Conservation (phyloP, 2,113 vertebrate genomes). For the Echinops telfairi region DNA sequence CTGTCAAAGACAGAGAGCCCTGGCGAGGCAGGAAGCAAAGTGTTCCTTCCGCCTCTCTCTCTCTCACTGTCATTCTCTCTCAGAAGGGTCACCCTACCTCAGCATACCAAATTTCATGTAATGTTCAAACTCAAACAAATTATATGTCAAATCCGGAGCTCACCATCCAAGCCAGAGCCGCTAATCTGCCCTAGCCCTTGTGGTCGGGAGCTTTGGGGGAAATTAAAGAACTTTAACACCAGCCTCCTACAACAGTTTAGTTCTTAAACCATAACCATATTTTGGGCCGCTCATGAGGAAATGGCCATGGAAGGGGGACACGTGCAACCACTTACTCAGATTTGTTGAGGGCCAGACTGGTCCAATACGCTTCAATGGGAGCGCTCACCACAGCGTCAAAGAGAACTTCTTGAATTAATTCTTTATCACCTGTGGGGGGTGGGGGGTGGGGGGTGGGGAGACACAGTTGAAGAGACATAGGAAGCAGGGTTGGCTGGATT, state of each 20-base stretch:
- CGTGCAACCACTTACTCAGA: conserved; percentile 93
- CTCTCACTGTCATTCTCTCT: neutral
- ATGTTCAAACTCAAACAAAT: conserved; percentile 76
- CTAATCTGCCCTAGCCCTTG: conserved; percentile 75
- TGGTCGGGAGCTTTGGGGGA: conserved; percentile 77
- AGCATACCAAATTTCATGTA: conserved; percentile 67
- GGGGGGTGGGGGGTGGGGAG: conserved; percentile 2
- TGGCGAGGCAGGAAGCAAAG: conserved; percentile 25
- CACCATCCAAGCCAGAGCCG: conserved; percentile 48
- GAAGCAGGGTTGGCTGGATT: too few relatives aligned
- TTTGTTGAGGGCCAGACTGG: conserved; percentile 97
- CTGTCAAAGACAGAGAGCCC: neutral
- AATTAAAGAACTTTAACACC: conserved; percentile 83
- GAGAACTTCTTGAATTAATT: conserved; percentile 96
- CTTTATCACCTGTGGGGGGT: conserved; percentile 93
- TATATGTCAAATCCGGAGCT: conserved; percentile 71
- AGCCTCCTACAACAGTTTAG: conserved; percentile 69
- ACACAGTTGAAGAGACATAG: conserved; percentile 42
- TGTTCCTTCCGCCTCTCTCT: neutral
- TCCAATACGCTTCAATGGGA: conserved; percentile 98
- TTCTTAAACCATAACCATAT: conserved; percentile 79
- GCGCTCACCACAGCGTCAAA: conserved; percentile 98
- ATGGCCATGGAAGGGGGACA: conserved; percentile 54
- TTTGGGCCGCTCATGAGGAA: conserved; percentile 60
- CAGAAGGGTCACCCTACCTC: conserved; percentile 66